A percentile compares a stretch with the other conserved stretches of the same genome.
phyloP scores from a whole-genome alignment of 2,888 invertebrate genomes.

The Cenopis cana region DNA sequence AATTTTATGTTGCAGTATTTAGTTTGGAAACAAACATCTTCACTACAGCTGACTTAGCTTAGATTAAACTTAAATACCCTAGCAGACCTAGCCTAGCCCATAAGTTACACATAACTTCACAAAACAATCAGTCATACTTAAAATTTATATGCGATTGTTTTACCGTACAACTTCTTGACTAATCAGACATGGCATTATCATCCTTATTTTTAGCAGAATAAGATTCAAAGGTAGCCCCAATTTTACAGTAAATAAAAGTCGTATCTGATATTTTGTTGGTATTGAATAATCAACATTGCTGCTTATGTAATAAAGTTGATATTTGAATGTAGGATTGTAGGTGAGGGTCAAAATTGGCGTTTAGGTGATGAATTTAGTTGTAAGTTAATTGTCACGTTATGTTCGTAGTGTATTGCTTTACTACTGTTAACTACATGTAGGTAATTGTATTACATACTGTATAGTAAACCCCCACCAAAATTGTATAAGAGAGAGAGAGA shows the following conservation, averaged over 20 bases:
- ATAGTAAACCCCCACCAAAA: too few species aligned
- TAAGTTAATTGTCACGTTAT: conserved; percentile 6
- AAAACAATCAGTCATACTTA: conserved; percentile 31
- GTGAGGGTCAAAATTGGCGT: conserved; percentile 3
- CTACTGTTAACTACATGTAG: background rate
- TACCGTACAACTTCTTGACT: background rate
- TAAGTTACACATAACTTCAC: conserved; percentile 12
- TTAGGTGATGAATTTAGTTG: conserved; percentile 7
- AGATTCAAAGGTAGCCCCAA: background rate
- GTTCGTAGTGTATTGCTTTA: conserved; percentile 1
- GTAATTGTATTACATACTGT: too few species aligned
- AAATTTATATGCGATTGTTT: conserved; percentile 41
- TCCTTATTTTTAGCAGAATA: background rate
- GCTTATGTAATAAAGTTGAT: background rate
- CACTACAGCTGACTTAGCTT: background rate
- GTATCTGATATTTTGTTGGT: conserved; percentile 6
- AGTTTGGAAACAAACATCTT: background rate
- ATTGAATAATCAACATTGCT: background rate
- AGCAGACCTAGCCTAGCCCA: conserved; percentile 17
- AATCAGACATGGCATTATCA: conserved; percentile 1
- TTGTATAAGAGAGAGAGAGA: too few species aligned
- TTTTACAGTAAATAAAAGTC: conserved; percentile 15
- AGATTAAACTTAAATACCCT: background rate
- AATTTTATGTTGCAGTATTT: background rate
- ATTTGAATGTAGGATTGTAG: background rate